Conservation (phyloP, 2,888 invertebrate species). For the Cantharis flavilabris region DNA sequence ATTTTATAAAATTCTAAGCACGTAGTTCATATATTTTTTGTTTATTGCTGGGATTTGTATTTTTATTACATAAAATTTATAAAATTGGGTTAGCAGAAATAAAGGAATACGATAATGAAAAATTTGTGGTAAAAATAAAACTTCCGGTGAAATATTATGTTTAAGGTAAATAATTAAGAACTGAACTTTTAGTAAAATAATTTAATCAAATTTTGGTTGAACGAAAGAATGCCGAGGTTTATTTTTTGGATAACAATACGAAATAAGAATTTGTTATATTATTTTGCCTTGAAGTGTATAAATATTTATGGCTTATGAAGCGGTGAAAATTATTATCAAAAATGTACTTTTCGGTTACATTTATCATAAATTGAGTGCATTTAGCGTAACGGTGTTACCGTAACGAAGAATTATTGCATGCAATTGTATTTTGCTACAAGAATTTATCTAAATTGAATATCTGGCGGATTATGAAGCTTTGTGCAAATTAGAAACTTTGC, state of each 20-base stretch:
- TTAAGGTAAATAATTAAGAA: neutral
- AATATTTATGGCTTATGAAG: neutral
- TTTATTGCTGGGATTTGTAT: slow-evolving; percentile 2
- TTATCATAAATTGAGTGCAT: neutral
- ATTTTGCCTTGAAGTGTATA: neutral
- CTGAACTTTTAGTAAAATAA: too few species aligned
- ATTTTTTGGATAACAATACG: neutral
- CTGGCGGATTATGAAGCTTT: neutral
- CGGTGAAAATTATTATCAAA: neutral
- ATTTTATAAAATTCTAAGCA: neutral
- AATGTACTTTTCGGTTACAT: neutral
- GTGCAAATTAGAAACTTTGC: neutral
- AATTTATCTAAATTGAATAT: neutral
- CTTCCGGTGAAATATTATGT: neutral
- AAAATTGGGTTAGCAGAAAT: neutral
- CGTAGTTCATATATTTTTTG: neutral
- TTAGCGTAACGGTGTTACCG: neutral
- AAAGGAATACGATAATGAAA: neutral
- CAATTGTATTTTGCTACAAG: neutral
- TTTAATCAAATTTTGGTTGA: too few species aligned
- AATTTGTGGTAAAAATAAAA: neutral
- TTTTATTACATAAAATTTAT: slow-evolving; percentile 2
- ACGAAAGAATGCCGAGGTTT: too few species aligned
- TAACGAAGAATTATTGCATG: neutral
- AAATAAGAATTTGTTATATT: neutral